phyloP scores from a whole-genome alignment of 2,888 invertebrate genomes.

The Caenorhabditis sp. region DNA sequence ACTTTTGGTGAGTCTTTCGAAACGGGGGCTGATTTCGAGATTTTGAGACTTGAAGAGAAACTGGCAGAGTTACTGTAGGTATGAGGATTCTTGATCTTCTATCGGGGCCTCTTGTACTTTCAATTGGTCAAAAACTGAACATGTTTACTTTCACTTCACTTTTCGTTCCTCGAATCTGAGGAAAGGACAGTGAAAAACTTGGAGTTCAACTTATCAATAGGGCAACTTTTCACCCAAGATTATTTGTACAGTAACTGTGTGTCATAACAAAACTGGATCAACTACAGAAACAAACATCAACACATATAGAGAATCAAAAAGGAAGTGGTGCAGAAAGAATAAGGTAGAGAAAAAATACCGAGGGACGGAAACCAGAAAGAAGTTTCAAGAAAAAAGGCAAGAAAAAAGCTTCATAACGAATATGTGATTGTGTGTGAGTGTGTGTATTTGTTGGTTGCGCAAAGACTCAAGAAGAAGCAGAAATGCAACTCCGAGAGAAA shows the following conservation, averaged over 20 bases:
- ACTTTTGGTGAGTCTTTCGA: background rate
- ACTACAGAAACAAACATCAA: conserved; percentile 21
- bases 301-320: conserved; percentile 24
- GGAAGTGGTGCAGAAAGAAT: conserved; percentile 9
- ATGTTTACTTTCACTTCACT: conserved; percentile 33
- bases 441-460: conserved; percentile 56
- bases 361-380: conserved; percentile 37
- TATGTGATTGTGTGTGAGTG: conserved; percentile 56
- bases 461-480: conserved; percentile 56
- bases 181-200: background rate
- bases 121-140: conserved; percentile 13
- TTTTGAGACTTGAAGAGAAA: background rate
- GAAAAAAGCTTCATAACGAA: conserved; percentile 54
- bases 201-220: conserved; percentile 5
- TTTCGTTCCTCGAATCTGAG: background rate
- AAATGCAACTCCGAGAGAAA: conserved; percentile 53
- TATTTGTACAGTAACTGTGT: conserved; percentile 11
- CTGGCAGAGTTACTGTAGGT: background rate
- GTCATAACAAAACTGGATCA: conserved; percentile 15
- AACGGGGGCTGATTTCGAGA: background rate
- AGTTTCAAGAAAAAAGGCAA: conserved; percentile 15
- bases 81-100: background rate
- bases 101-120: conserved; percentile 9
- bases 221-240: background rate
- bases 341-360: conserved; percentile 8